Conservation (phyloP, 2,797 vertebrate species). For the Molossus alvarezi region DNA sequence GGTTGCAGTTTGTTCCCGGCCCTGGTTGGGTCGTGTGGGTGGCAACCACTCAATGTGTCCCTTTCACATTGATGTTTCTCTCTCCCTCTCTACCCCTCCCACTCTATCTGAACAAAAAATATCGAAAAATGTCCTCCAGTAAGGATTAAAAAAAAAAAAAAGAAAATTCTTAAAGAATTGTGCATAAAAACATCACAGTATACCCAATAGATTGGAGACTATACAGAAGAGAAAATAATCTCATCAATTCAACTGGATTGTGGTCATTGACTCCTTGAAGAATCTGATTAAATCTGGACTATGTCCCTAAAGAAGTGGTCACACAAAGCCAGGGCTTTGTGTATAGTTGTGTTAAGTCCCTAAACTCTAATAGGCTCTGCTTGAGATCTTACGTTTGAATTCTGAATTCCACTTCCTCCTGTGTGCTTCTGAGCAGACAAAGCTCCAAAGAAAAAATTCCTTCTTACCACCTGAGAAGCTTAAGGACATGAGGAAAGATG, state of each 20-base stretch:
- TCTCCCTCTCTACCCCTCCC: no score
- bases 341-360: neutral
- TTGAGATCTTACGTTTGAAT: neutral
- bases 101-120: no score
- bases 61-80: no score
- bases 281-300: slow-evolving; percentile 10
- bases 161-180: neutral
- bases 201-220: neutral
- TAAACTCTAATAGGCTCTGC: neutral
- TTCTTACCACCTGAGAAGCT: neutral
- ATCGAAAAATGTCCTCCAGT: no score
- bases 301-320: neutral
- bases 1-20: no score
- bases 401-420: neutral
- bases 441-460: slow-evolving; percentile 20
- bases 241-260: neutral
- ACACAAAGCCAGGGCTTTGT: neutral
- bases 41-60: no score
- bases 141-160: no score
- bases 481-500: neutral
- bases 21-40: no score
- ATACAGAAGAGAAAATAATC: neutral
- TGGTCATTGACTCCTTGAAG: neutral
- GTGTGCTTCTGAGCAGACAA: neutral
- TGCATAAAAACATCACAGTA: neutral